These are phyloP conservation scores for Tamias sibiricus DNA, from an alignment of 2,113 vertebrate genomes.

Conservation along the genomic window DNA sequence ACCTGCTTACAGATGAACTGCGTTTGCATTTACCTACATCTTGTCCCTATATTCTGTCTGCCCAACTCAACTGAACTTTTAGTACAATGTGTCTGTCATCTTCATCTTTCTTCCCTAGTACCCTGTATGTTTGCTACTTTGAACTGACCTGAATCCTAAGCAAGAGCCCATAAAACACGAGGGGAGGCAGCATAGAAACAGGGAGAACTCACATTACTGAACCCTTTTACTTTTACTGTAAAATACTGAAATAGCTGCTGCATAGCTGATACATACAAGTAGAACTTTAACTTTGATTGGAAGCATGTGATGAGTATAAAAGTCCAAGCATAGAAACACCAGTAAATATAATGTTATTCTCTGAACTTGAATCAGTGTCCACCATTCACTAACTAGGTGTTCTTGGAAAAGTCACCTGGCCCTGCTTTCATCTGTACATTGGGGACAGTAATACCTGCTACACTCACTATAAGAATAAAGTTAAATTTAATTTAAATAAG, in stretches of 20 bases:
- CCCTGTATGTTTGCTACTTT: neutral
- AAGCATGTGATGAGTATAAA: neutral
- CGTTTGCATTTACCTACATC: neutral
- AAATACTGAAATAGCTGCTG: neutral
- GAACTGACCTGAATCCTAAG: neutral
- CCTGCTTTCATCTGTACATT: neutral
- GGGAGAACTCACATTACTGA: neutral
- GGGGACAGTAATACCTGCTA: neutral
- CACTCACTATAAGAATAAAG: neutral
- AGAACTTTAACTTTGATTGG: neutral
- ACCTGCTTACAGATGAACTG: no score
- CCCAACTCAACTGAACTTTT: neutral
- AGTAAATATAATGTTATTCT: neutral
- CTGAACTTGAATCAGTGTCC: neutral
- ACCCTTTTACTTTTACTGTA: neutral
- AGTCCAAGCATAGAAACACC: neutral
- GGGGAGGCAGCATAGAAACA: neutral
- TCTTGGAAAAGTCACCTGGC: neutral
- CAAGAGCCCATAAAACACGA: neutral
- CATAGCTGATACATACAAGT: neutral
- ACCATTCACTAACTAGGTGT: neutral
- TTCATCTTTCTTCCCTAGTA: neutral
- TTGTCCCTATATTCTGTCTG: neutral
- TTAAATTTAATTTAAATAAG: no score
- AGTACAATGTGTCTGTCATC: neutral